Base-by-base conservation (phyloP, 2,797 vertebrate genomes). In the Melanotaenia parkinsoni region DNA sequence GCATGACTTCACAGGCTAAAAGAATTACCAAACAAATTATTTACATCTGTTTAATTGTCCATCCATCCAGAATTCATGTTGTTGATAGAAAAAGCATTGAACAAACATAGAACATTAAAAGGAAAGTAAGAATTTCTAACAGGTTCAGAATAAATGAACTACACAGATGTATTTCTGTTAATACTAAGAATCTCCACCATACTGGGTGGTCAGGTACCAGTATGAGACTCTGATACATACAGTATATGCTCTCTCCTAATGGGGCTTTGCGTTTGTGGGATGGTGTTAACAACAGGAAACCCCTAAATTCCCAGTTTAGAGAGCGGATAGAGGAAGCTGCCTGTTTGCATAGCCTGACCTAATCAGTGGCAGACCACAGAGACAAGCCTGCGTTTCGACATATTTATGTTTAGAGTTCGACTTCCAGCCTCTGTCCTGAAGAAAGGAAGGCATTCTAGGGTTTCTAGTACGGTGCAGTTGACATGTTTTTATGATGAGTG, bases 271-370 rank as follows among this genome's bases (percentile, higher is more conserved):
- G 30, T 65, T 69, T 77, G 56, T 28, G 50, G 72, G 43, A 28
- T 24, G 69, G 28, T 30, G 26, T 47, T 60, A 67, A 65, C 67
- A 58, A 38, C 70, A 73, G 51, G 73, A 73, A 79, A 61, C 53
- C 72, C 67, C 43, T 60, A 67, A 53, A 58, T 22, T 69, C 62
- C 30, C 22, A 26, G 53, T 63, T 72, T 26, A 40, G 38, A 37
- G 53, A 70, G 66, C 56, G 50, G 67, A 51, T 53, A 63, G 85
- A 87, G 82, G 82, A 86, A 83, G 66, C 56, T 57, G 32, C 30
- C 20, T 83, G 83, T 92, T 92, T 90, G 80, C 83, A 88, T 88
- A 74, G 70, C 74, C 69, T 83, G 83, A 86, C 73, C 74, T 79
- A 68, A 67, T 77, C 70, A 58, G 70, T 45, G 71, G 59, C 60